Evolutionary conservation across 1,140 invertebrate genomes (phyloP), one percentile per base, ranked within the genome.

Genomic region (Drosophila guanche): DNA sequence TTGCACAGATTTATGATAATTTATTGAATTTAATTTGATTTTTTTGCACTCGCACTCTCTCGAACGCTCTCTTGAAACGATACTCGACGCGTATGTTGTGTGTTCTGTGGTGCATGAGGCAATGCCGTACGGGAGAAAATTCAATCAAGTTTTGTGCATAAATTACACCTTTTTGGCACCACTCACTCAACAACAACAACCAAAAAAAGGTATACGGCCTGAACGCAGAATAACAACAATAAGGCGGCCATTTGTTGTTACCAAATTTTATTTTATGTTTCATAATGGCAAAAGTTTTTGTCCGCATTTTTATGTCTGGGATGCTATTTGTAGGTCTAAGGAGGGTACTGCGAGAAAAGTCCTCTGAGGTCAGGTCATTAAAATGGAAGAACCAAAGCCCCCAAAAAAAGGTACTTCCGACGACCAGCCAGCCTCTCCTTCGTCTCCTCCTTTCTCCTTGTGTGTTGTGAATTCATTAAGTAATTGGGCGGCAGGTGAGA

Each of bases 21-120:
- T 88, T 81, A 86, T 86, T 75, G 83, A 81, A 81, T 81, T 88
- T 88, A 73, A 78, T 77, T 80, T 77, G 76, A 80, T 80, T 73
- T 70, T 56, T 25, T 65, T 33, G 57, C 57, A 56, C 72, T 62
- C 33, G 33, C 8, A 37, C 33, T 37, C 33, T 33, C 33, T 12
- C 33, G 1, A 37, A 37, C 33, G 33, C 33, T 37, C 33, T 37
- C 33, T 37, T 10, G 51, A 47, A 58, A 55, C 69, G 57, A 79
- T 79, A 37, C 33, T 37, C 33, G 33, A 37, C 33, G 3, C 33
- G 33, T 37, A 60, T 72, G 57, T 53, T 57, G 8, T 54, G 45
- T 57, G 8, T 45, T 20, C 25, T 37, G 6, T 48, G 54, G 37
- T 41, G 58, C 59, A 55, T 73, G 63, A 69, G 33, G 33, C 33